Percentiles rank a stretch among this genome's conserved stretches.
These are phyloP conservation scores for Plemyria rubiginata DNA, from an alignment of 2,888 invertebrate species.

Conservation along the genomic window DNA sequence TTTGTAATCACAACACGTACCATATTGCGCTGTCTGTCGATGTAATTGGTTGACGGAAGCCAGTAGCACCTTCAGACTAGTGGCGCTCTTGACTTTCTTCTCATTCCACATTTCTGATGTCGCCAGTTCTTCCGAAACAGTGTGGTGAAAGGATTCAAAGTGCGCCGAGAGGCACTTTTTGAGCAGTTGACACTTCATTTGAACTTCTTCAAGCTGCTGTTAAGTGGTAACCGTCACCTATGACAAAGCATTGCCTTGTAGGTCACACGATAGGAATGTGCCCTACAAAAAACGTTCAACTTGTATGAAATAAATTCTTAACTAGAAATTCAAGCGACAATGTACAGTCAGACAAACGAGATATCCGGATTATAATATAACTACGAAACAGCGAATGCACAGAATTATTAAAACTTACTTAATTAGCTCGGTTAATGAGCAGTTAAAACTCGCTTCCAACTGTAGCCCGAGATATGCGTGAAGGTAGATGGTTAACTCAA, in stretches of 20 bases:
- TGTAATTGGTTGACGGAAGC: slow-evolving; percentile 20
- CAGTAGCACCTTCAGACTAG: slow-evolving; percentile 12
- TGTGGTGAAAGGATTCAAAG: no score
- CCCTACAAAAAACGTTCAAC: no score
- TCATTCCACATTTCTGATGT: no score
- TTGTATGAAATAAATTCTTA: no score
- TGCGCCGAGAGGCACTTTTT: no score
- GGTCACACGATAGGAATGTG: no score
- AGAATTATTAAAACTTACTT: slow-evolving; percentile 25
- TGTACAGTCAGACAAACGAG: neutral
- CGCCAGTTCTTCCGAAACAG: no score
- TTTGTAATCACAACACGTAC: slow-evolving; percentile 23
- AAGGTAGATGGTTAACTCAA: slow-evolving; percentile 9
- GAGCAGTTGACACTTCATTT: no score
- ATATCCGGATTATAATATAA: neutral
- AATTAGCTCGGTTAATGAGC: slow-evolving; percentile 25
- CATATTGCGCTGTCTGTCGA: slow-evolving; percentile 25
- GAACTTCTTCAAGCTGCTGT: no score
- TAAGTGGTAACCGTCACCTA: no score
- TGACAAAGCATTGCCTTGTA: no score
- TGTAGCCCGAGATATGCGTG: slow-evolving; percentile 2
- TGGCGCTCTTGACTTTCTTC: slow-evolving; percentile 8
- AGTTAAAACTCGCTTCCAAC: slow-evolving; percentile 29
- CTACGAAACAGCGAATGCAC: slow-evolving; percentile 10
- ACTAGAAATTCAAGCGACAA: no score